Base-by-base conservation (phyloP, 1,140 invertebrate genomes). In the Drosophila neocordata region DNA sequence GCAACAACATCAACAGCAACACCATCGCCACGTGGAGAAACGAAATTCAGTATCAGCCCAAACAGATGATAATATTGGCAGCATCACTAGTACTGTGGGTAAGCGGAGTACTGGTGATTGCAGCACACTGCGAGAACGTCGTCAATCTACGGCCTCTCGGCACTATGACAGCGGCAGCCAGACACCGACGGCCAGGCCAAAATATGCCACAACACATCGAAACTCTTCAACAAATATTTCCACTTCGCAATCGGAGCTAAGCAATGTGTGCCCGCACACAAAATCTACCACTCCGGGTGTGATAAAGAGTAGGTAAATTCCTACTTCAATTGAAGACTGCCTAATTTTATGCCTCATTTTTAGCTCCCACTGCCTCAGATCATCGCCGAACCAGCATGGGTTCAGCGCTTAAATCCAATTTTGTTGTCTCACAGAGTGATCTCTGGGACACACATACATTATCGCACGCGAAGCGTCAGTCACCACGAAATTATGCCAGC, bases 371-470 rank as follows among this genome's bases (percentile, higher is more conserved):
- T 73, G 55, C 90, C 60, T 87, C 77, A 15, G 87, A 91, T 35
- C 78, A 89, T 63, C 76, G 91, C 3, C 87, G 91, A 24, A 90
- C 90, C 4, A 91, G 90, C 64, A 91, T 91, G 87, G 90, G 90
- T 13, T 59, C 88, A 24, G 90, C 88, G 6, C 90, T 93, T 15
- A 93, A 93, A 76, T 94, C 93, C 60, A 93, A 93, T 63, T 94
- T 93, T 73, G 93, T 94, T 44, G 93, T 94, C n/a, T 93, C 93
- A 1, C 93, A 94, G 74, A 94, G 93, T 69, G 93, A 94, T 73
- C 77, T 94, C n/a, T 94, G 93, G 93, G 93, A 94, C 72, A 94
- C 93, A 0, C 94, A 93, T 64, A 94, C 93, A 0, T 93, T 94
- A 66, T 93, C 93, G n/a, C 94, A 94, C 70, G 91, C 91, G 53